Conservation (phyloP, 2,888 invertebrate species). For the Latrodectus elegans region DNA sequence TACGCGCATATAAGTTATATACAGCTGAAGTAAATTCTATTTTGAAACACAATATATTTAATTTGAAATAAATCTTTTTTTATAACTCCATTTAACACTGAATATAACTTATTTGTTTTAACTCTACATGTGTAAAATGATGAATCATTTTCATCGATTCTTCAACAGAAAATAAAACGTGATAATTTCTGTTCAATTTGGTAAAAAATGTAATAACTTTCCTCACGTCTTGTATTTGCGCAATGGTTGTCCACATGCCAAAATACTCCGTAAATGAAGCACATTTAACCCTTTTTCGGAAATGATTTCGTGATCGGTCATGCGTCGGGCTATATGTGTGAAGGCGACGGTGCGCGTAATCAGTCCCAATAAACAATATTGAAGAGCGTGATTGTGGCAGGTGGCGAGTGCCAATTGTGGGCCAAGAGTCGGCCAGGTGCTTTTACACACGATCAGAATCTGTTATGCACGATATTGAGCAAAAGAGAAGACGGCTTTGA, state of each 20-base stretch:
- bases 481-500: slow-evolving; percentile 3
- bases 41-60: too few relatives aligned
- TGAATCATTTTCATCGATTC: too few relatives aligned
- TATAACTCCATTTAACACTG: too few relatives aligned
- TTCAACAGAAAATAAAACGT: too few relatives aligned
- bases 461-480: not conserved
- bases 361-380: slow-evolving; percentile 4
- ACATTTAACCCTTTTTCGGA: not conserved
- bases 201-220: not conserved
- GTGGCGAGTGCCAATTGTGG: not conserved
- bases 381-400: not conserved
- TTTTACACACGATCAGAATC: slow-evolving; percentile 42
- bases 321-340: not conserved
- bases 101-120: too few relatives aligned
- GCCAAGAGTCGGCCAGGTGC: slow-evolving; percentile 44
- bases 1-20: too few relatives aligned
- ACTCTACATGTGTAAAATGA: too few relatives aligned
- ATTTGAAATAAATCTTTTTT: too few relatives aligned
- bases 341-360: not conserved
- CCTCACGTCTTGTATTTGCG: not conserved
- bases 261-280: not conserved
- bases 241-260: not conserved
- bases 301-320: not conserved
- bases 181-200: too few relatives aligned
- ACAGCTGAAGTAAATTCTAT: too few relatives aligned